Evolutionary conservation across 2,888 invertebrate genomes (phyloP).

Genomic region (Dorcus hopei): DNA sequence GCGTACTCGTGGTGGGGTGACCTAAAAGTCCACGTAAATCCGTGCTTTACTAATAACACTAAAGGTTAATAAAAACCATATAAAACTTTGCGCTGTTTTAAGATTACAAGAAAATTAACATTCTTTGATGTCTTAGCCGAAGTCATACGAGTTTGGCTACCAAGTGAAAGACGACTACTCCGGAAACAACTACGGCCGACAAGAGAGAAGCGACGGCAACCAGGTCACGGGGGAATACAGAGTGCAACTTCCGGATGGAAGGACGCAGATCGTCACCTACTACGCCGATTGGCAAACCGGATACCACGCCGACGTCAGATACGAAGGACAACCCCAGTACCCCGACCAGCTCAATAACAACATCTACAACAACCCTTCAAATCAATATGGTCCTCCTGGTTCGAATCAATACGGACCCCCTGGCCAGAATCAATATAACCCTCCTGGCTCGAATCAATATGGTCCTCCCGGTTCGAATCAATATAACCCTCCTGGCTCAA

Average conservation of each 20-base stretch:
- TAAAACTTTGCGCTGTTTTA: too few relatives aligned
- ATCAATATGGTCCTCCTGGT: conserved; percentile 26
- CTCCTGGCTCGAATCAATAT: conserved; percentile 10
- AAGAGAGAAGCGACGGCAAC: conserved; percentile 71
- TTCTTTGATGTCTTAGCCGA: conserved; percentile 61
- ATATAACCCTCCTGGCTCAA: conserved; percentile 9
- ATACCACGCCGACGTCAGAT: conserved; percentile 71
- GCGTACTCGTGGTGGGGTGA: too few relatives aligned
- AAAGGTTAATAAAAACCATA: too few relatives aligned
- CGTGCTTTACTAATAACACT: too few relatives aligned
- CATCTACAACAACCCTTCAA: conserved; percentile 21
- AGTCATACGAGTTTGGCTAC: conserved; percentile 76
- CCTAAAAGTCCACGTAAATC: too few relatives aligned
- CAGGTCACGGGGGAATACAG: conserved; percentile 62
- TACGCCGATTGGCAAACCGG: conserved; percentile 78
- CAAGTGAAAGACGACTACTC: conserved; percentile 73
- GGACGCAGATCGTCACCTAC: conserved; percentile 68
- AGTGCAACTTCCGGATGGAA: conserved; percentile 60
- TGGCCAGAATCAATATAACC: conserved; percentile 16
- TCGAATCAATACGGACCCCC: too few relatives aligned
- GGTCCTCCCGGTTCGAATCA: conserved; percentile 20
- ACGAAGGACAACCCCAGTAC: conserved; percentile 68
- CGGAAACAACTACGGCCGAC: conserved; percentile 70
- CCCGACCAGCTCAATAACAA: conserved; percentile 54
- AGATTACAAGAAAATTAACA: too few relatives aligned